Evolutionary conservation across 2,888 invertebrate genomes (phyloP).

Genomic region (Muschampia plurimacula): DNA sequence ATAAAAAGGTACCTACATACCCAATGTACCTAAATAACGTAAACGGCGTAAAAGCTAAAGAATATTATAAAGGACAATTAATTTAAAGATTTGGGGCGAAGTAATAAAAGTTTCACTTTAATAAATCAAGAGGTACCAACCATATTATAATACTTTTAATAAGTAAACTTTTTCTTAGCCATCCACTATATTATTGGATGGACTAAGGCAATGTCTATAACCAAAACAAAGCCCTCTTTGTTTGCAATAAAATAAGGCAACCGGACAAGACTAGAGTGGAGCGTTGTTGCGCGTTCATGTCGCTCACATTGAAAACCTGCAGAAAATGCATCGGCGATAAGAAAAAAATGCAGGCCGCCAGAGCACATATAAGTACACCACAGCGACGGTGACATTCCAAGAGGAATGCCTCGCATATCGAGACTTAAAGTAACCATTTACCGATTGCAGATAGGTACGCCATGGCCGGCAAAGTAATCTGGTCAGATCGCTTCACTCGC

Average conservation of each 20-base stretch:
- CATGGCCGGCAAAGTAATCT: conserved; percentile 81
- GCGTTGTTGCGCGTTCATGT: conserved; percentile 58
- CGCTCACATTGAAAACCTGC: conserved; percentile 79
- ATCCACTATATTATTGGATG: neutral
- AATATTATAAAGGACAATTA: neutral
- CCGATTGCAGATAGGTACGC: conserved; percentile 83
- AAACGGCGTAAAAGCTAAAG: neutral
- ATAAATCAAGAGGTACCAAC: too few species aligned
- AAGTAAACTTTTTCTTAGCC: neutral
- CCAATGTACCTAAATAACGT: neutral
- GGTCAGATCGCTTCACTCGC: conserved; percentile 79
- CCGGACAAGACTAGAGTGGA: conserved; percentile 52
- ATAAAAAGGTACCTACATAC: neutral
- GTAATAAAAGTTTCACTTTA: too few species aligned
- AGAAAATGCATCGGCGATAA: conserved; percentile 84
- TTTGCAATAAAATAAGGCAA: conserved; percentile 50
- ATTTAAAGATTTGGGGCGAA: too few species aligned
- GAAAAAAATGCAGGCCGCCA: conserved; percentile 83
- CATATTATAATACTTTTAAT: too few species aligned
- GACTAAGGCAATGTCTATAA: neutral
- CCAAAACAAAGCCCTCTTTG: neutral
- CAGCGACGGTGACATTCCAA: conserved; percentile 81
- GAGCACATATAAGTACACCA: conserved; percentile 80
- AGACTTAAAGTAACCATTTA: conserved; percentile 84
- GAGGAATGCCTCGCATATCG: conserved; percentile 80